phyloP scores from a whole-genome alignment of 2,113 vertebrate genomes.

The Daphoenositta chrysoptera region DNA sequence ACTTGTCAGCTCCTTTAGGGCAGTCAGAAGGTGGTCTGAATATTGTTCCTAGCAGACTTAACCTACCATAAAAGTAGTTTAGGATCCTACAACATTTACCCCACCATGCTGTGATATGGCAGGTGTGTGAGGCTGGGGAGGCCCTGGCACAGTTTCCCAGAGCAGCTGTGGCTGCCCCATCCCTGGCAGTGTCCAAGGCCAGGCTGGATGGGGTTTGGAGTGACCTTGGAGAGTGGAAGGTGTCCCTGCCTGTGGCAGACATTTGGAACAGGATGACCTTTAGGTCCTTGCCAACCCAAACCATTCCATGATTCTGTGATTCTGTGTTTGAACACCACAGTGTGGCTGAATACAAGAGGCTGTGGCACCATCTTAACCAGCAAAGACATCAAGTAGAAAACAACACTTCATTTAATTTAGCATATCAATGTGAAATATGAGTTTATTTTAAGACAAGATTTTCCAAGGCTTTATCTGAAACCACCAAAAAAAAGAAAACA shows the following conservation, averaged over 20 bases:
- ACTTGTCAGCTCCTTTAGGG: not conserved
- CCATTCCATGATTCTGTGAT: not conserved
- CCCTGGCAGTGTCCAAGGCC: not conserved
- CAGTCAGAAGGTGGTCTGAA: not conserved
- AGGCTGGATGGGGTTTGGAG: not conserved
- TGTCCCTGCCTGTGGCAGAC: not conserved
- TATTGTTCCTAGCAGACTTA: not conserved
- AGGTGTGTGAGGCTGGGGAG: not conserved
- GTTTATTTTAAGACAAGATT: conserved; percentile 27
- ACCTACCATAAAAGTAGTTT: not conserved
- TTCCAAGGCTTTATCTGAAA: not conserved
- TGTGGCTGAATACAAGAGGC: rapidly evolving
- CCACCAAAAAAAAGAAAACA: conserved; percentile 23
- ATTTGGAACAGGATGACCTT: not conserved
- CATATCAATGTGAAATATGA: not conserved
- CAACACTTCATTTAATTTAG: not conserved
- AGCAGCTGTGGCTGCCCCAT: not conserved
- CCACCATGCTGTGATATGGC: rapidly evolving
- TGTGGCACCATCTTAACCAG: not conserved
- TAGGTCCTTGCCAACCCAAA: not conserved
- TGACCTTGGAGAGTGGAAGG: rapidly evolving
- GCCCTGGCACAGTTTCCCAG: not conserved
- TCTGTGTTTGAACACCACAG: not conserved
- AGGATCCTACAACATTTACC: not conserved
- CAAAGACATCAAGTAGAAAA: not conserved